Conservation (phyloP, 1,140 invertebrate genomes). For the Drosophila guanche region DNA sequence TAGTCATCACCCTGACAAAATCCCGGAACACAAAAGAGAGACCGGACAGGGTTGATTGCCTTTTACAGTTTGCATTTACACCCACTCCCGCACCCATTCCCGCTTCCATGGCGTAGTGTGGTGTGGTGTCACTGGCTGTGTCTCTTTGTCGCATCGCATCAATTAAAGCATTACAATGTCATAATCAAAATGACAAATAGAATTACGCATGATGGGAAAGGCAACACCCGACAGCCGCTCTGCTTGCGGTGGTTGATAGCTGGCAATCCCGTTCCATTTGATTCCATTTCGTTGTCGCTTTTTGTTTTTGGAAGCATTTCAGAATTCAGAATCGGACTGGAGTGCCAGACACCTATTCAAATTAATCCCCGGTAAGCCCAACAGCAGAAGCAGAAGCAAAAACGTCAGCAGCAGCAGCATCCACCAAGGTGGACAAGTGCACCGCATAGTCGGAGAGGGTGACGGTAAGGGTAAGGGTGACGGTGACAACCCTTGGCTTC, state of each 20-base stretch:
- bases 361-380: conserved; percentile 77
- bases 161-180: conserved; percentile 84
- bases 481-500: conserved; percentile 41
- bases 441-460: conserved; percentile 9
- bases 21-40: conserved; percentile 35
- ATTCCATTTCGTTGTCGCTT: conserved; percentile 45
- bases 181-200: conserved; percentile 84
- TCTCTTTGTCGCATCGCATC: conserved; percentile 73
- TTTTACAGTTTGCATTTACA: conserved; percentile 57
- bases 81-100: neutral
- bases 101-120: too few species aligned
- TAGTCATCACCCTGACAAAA: conserved; percentile 60
- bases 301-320: conserved; percentile 67
- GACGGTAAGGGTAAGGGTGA: too few species aligned
- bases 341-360: conserved; percentile 69
- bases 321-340: conserved; percentile 57
- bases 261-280: conserved; percentile 39
- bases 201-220: conserved; percentile 82
- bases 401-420: conserved; percentile 33
- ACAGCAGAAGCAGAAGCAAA: conserved; percentile 44
- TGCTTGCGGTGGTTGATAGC: conserved; percentile 63
- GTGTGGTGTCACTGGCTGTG: conserved; percentile 1
- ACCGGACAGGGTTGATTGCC: conserved; percentile 74
- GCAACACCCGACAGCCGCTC: conserved; percentile 65
- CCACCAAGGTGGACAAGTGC: conserved; percentile 21